These are phyloP conservation scores for Mermis nigrescens DNA, from an alignment of 2,888 invertebrate genomes.

Conservation along the genomic window DNA sequence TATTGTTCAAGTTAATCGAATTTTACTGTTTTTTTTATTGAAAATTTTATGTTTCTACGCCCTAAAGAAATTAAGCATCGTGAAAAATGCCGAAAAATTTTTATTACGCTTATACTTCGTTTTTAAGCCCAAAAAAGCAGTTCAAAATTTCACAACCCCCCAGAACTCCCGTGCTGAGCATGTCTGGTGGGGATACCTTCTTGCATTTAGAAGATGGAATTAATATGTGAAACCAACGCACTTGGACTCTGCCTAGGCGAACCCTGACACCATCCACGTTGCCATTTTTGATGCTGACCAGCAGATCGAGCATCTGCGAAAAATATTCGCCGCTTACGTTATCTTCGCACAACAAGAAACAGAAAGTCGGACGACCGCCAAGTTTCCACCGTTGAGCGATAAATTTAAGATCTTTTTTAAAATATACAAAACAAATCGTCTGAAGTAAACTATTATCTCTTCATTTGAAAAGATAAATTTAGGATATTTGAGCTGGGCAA, in stretches of 20 bases:
- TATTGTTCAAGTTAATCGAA: too few relatives aligned
- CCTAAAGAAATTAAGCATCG: too few relatives aligned
- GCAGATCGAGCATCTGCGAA: conserved; percentile 78
- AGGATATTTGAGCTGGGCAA: too few relatives aligned
- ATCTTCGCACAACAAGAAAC: conserved; percentile 76
- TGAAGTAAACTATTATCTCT: too few relatives aligned
- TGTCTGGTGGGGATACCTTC: too few relatives aligned
- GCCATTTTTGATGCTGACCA: conserved; percentile 90
- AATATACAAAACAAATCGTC: too few relatives aligned
- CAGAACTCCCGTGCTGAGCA: too few relatives aligned
- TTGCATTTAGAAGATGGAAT: background rate
- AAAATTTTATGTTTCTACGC: too few relatives aligned
- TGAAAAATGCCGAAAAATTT: too few relatives aligned
- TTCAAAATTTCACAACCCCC: background rate
- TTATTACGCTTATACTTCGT: background rate
- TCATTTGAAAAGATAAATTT: too few relatives aligned
- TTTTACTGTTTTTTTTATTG: too few relatives aligned
- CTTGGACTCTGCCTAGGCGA: conserved; percentile 53
- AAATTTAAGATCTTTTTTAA: conserved; percentile 71
- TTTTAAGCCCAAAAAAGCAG: too few relatives aligned
- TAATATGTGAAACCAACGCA: conserved; percentile 13
- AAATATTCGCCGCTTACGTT: conserved; percentile 63
- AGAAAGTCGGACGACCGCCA: conserved; percentile 88
- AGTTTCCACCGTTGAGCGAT: conserved; percentile 92
- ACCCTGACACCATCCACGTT: conserved; percentile 89